phyloP scores from a whole-genome alignment of 2,888 invertebrate genomes.

The Lasioglossum lativentre region DNA sequence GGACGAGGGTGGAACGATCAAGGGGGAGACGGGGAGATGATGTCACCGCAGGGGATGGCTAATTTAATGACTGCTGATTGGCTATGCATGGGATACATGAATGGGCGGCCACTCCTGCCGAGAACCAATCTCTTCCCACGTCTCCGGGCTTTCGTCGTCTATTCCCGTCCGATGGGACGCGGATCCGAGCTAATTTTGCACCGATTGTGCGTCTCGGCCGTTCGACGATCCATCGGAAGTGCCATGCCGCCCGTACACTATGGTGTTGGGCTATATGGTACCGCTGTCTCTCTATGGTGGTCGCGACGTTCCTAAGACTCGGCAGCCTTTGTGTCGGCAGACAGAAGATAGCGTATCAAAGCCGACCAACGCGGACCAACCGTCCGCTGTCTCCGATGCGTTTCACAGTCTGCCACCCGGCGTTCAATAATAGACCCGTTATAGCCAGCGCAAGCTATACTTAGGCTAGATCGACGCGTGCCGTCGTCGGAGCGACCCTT shows the following conservation, averaged over 20 bases:
- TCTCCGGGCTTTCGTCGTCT: constrained; percentile 32
- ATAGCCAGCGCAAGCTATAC: constrained; percentile 39
- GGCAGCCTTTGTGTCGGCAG: background rate
- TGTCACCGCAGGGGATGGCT: constrained; percentile 77
- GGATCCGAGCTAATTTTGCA: constrained; percentile 40
- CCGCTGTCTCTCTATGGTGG: background rate
- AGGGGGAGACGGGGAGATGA: constrained; percentile 63
- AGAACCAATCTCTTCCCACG: constrained; percentile 58
- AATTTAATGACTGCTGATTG: constrained; percentile 82
- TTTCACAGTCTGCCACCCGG: constrained; percentile 37
- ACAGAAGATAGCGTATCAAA: background rate
- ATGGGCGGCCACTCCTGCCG: constrained; percentile 51
- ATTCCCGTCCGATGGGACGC: constrained; percentile 26
- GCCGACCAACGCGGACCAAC: background rate
- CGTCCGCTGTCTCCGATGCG: constrained; percentile 4
- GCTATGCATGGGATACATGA: constrained; percentile 73
- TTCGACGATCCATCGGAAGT: background rate
- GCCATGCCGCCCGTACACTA: background rate
- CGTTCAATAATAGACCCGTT: constrained; percentile 42
- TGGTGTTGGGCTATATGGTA: background rate
- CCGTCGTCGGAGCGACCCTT: constrained; percentile 27
- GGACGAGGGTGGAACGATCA: constrained; percentile 1
- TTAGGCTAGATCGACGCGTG: constrained; percentile 48
- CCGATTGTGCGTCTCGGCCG: constrained; percentile 18
- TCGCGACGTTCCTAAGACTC: background rate